Percentiles rank a stretch among this genome's conserved stretches.
These are phyloP conservation scores for Resseliella maxima DNA, from an alignment of 2,888 invertebrate genomes.

Conservation along the genomic window DNA sequence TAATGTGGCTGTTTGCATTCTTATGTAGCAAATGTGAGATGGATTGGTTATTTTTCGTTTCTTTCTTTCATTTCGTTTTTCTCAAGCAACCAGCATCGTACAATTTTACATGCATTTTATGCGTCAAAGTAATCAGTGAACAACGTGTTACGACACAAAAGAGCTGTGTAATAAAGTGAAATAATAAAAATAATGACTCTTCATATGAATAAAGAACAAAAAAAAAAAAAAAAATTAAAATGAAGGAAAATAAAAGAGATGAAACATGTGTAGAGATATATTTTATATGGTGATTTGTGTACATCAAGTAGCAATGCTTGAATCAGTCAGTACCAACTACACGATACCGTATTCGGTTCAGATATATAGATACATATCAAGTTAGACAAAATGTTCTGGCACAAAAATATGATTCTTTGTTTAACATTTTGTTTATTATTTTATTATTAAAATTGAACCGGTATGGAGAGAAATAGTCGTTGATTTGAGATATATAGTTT, in stretches of 20 bases:
- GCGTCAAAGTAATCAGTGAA: constrained; percentile 1
- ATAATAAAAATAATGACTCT: constrained; percentile 31
- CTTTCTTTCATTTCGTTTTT: not conserved
- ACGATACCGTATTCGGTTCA: not conserved
- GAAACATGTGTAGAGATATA: too few relatives aligned
- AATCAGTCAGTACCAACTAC: not conserved
- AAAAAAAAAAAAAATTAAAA: too few relatives aligned
- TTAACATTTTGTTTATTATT: not conserved
- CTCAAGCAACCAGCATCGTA: not conserved
- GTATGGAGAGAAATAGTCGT: not conserved
- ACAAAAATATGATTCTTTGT: not conserved
- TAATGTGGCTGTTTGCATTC: not conserved
- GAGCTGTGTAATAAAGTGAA: not conserved
- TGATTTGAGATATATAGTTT: not conserved
- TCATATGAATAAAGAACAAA: constrained; percentile 9
- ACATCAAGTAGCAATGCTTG: not conserved
- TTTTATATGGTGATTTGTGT: too few relatives aligned
- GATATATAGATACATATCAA: not conserved
- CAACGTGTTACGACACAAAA: not conserved
- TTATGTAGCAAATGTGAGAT: not conserved
- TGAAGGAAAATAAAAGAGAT: too few relatives aligned
- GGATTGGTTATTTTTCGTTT: not conserved
- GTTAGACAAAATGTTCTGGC: not conserved
- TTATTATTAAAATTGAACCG: not conserved
- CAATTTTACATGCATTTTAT: not conserved